Evolutionary conservation across 2,797 vertebrate genomes (phyloP).

Genomic region (Delichon dasypus): DNA sequence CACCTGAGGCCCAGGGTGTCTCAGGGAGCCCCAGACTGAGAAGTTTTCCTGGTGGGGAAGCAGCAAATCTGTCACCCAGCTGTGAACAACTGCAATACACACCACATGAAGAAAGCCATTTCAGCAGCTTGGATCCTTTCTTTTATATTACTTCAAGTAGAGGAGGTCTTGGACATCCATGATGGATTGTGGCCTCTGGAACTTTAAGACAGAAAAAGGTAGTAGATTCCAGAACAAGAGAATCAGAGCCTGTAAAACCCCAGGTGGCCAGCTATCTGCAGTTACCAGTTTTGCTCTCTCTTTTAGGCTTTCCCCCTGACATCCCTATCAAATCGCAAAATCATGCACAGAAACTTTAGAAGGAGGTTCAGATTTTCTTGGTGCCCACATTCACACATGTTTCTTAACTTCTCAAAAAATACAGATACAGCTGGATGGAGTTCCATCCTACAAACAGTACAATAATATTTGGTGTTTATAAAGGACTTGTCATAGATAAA

Average conservation of each 20-base stretch:
- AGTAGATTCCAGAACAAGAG: not conserved
- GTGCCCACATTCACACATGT: not conserved
- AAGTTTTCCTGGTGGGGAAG: not conserved
- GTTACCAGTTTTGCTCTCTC: not conserved
- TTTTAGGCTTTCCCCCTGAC: not conserved
- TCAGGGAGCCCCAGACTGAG: not conserved
- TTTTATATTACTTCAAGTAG: not conserved
- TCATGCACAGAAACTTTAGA: not conserved
- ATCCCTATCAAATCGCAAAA: not conserved
- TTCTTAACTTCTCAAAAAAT: not conserved
- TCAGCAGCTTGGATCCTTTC: not conserved
- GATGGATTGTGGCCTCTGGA: not conserved
- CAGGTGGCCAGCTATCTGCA: not conserved
- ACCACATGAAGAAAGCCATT: not conserved
- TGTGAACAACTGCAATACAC: not conserved
- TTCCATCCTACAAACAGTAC: not conserved
- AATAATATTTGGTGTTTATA: not conserved
- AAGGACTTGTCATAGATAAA: not conserved
- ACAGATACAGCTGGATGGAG: not conserved
- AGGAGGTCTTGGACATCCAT: not conserved
- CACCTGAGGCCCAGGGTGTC: not conserved
- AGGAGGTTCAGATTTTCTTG: not conserved
- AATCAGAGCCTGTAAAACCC: not conserved
- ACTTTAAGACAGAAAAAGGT: not conserved
- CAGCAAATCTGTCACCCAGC: not conserved